Evolutionary conservation across 2,888 invertebrate species (phyloP).

Genomic region (Mesorhabditis spiculigera): DNA sequence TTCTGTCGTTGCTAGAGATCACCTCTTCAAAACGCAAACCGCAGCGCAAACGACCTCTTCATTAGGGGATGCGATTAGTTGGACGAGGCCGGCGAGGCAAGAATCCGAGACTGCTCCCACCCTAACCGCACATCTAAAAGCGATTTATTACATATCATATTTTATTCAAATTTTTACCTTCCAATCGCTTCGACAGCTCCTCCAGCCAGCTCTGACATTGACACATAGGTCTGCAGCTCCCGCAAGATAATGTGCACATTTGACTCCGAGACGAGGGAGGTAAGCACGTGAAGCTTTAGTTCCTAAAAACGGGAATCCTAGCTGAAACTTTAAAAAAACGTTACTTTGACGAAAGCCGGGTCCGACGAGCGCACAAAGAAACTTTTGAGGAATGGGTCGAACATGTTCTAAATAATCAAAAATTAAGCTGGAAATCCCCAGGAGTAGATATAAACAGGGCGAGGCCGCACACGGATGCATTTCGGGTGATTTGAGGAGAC

Average conservation of each 20-base stretch:
- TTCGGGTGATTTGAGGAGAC: too few relatives aligned
- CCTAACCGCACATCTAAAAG: slow-evolving; percentile 72
- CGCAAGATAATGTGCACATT: slow-evolving; percentile 85
- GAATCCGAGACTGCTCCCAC: slow-evolving; percentile 88
- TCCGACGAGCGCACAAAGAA: slow-evolving; percentile 96
- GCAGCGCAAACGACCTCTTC: slow-evolving; percentile 50
- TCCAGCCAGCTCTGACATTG: slow-evolving; percentile 84
- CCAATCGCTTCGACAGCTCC: slow-evolving; percentile 91
- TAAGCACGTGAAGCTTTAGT: slow-evolving; percentile 90
- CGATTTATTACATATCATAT: not conserved
- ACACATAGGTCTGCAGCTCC: slow-evolving; percentile 87
- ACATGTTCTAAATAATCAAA: slow-evolving; percentile 72
- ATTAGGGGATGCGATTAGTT: slow-evolving; percentile 47
- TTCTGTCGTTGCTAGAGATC: not conserved
- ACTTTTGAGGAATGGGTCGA: slow-evolving; percentile 93
- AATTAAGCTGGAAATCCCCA: not conserved
- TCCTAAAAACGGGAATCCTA: slow-evolving; percentile 60
- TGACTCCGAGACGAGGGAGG: slow-evolving; percentile 87
- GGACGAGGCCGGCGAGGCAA: slow-evolving; percentile 66
- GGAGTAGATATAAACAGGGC: too few relatives aligned
- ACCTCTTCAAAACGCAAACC: slow-evolving; percentile 70
- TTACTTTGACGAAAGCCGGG: slow-evolving; percentile 82
- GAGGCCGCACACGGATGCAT: too few relatives aligned
- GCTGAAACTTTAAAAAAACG: not conserved
- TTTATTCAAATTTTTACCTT: slow-evolving; percentile 49